Evolutionary conservation across 1,140 invertebrate species (phyloP), one percentile per base, ranked within the genome.

Genomic region (Macrobrachium nipponense): DNA sequence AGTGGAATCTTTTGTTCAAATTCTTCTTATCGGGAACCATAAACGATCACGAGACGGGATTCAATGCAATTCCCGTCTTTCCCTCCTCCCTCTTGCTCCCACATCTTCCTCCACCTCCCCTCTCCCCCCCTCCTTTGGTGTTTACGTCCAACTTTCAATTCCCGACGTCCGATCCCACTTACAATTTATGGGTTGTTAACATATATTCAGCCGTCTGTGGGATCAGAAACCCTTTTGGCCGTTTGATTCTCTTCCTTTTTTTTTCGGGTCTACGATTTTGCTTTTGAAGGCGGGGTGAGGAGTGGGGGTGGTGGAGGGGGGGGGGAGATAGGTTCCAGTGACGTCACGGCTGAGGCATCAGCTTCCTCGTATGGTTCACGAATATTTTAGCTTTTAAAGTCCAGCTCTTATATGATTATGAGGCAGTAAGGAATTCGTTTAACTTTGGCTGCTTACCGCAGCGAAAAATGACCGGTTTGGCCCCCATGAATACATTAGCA

Each of bases 1-100:
- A 51, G 51, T 77, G 83, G 79, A 77, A 86, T 72, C 80, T 77
- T 79, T 79, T 86, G 43, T 66, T 86, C 80, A 86, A 86, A 86
- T 86, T 77, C 83, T 86, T 86, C 83, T 86, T 86, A 86, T 86
- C 83, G 77, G 77, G 12, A 43, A 43, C 66, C 23, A 73, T 51
- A 80, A 86, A 72, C 51, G 66, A 27, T 36, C 76, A 43, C 60
- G 73, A 86, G 77, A 75, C 61, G 77, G 83, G 77, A 80, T 51
- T 80, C 43, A 23, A 44, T 66, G 77, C 64, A 64, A 72, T 80
- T 80, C 70, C 78, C 36, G 75, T 70, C 83, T 43, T 3, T 43
- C 8, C 7, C 43, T 20, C 44, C 5, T 60, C 17, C 64, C 61
- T 64, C 58, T 72, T 80, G 73, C 83, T 62, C 15, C 59, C 27